Percentiles rank a stretch among this genome's conserved stretches.
These are phyloP conservation scores for Yoshiicerus persimilis DNA, from an alignment of 1,140 invertebrate species.

Conservation along the genomic window DNA sequence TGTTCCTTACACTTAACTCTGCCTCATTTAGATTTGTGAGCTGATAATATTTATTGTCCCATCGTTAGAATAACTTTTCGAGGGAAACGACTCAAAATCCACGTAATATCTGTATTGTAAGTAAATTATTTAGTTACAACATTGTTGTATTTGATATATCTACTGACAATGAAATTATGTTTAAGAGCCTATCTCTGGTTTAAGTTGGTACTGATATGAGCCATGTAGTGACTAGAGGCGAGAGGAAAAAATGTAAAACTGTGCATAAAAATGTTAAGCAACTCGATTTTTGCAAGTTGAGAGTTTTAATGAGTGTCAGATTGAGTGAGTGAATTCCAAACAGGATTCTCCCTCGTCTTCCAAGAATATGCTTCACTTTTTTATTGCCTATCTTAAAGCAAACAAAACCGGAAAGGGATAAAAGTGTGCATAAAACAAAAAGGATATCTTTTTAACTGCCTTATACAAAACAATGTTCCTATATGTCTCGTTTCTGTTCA, in stretches of 20 bases:
- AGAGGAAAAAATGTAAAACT: background rate
- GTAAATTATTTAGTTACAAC: background rate
- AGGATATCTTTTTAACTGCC: background rate
- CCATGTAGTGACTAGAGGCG: background rate
- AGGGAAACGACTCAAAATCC: background rate
- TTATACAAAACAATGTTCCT: background rate
- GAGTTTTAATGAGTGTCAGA: slow-evolving; percentile 9
- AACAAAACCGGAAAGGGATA: slow-evolving; percentile 14
- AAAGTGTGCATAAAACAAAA: background rate
- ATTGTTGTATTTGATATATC: background rate
- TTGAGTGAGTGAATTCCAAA: slow-evolving; percentile 8
- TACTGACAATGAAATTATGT: background rate
- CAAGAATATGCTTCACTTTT: slow-evolving; percentile 18
- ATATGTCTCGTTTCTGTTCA: background rate
- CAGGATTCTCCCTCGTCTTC: background rate
- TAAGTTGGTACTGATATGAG: too few species aligned
- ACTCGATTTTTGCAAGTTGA: background rate
- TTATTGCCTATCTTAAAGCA: slow-evolving; percentile 14
- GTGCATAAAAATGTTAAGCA: background rate
- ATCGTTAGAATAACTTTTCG: background rate
- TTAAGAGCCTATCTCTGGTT: background rate
- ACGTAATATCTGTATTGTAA: background rate
- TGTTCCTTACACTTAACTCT: background rate
- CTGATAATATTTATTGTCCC: background rate
- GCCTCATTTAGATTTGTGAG: background rate